Evolutionary conservation across 2,113 vertebrate species (phyloP), one percentile per base, ranked within the genome.

Genomic region (Alligator mississippiensis): DNA sequence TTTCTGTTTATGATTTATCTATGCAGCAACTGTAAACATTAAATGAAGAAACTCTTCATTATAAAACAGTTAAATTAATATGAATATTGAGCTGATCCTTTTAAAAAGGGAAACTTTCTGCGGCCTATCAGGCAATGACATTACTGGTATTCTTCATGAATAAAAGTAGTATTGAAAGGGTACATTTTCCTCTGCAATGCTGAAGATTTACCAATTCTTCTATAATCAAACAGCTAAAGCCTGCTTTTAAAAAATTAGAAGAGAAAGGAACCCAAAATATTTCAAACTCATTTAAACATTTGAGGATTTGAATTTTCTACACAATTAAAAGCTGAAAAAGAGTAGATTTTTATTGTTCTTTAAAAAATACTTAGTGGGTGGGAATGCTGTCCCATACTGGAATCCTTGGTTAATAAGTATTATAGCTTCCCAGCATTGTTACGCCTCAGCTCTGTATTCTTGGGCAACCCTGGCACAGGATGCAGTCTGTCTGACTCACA

Each of bases 1-100:
- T 95, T 93, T 28, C 34, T 89, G 34, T 68, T 95, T 91, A 82
- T 93, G 91, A 96, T 96, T 96, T 94, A 96, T 95, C 92, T 90
- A 54, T 77, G 82, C 66, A 87, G 34, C 82, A 92, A 80, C 82
- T 77, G 77, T 93, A 96, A 96, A 95, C 80, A 92, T 89, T 83
- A 77, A 66, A 83, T 38, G 18, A 58, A 86, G 84, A 91, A 95
- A 63, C 47, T 72, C 11, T 81, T 83, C 6, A 78, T 92, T 94
- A 87, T 55, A 79, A 15, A 93, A 89, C 2, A 84, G 54, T 28
- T 77, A 92, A 96, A 94, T 72, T 58, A 90, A 93, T 90, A 90
- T 4, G 1, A 92, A 81, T 18, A 7, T 38, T 80, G 66, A 93
- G 27, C 3, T 76, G 58, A 88, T 85, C 19, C 24, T 91, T 93